A percentile compares a stretch with the other conserved stretches of the same genome.
phyloP scores from a whole-genome alignment of 2,113 vertebrate genomes.

The Podarcis raffonei region DNA sequence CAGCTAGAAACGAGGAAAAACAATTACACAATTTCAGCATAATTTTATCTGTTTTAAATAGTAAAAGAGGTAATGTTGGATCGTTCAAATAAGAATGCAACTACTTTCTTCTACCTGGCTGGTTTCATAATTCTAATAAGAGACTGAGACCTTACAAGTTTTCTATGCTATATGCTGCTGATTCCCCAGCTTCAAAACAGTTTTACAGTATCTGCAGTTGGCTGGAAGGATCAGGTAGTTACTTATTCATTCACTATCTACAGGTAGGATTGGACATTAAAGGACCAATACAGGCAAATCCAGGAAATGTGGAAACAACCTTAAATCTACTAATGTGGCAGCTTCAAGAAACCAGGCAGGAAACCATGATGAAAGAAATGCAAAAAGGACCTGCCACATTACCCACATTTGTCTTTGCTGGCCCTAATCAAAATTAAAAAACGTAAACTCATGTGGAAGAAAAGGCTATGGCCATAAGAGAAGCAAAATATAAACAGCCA shows the following conservation, averaged over 20 bases:
- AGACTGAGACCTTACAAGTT: not conserved
- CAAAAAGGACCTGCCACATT: not conserved
- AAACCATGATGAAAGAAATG: not conserved
- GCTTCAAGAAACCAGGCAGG: not conserved
- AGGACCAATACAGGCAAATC: not conserved
- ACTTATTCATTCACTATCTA: not conserved
- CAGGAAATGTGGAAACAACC: not conserved
- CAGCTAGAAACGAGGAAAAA: constrained; percentile 68
- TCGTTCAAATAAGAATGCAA: fast-evolving
- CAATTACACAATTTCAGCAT: not conserved
- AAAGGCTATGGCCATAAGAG: not conserved
- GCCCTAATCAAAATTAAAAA: not conserved
- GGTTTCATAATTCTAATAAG: not conserved
- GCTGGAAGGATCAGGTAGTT: not conserved
- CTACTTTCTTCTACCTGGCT: not conserved
- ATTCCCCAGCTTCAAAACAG: not conserved
- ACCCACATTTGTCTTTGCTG: not conserved
- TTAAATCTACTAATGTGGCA: not conserved
- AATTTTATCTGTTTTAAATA: not conserved
- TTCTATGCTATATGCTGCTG: not conserved
- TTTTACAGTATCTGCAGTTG: not conserved
- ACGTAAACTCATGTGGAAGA: not conserved
- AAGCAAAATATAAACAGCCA: not conserved
- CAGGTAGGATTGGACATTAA: not conserved
- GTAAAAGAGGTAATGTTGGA: not conserved